Evolutionary conservation across 1,140 invertebrate species (phyloP).

Genomic region (Calliphora vicina): DNA sequence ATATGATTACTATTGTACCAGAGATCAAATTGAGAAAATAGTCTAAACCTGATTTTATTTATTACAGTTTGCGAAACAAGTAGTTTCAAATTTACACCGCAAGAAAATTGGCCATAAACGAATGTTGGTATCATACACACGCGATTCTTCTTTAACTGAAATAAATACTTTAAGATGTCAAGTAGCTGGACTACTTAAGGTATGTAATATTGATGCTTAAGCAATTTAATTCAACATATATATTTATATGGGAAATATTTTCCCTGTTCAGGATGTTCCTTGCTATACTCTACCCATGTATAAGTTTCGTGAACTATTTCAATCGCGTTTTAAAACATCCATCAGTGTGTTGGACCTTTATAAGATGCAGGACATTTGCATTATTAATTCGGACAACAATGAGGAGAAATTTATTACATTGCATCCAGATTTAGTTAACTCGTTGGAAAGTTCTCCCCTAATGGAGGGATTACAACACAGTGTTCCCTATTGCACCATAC

Average conservation of each 20-base stretch:
- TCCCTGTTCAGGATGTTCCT: conserved; percentile 72
- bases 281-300: conserved; percentile 80
- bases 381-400: conserved; percentile 73
- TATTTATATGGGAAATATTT: neutral
- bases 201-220: conserved; percentile 38
- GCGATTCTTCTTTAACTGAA: conserved; percentile 69
- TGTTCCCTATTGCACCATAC: conserved; percentile 71
- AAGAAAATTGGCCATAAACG: conserved; percentile 84
- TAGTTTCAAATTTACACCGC: conserved; percentile 83
- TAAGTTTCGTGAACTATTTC: conserved; percentile 86
- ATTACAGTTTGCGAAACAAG: conserved; percentile 72
- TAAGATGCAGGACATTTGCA: conserved; percentile 79
- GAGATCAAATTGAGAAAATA: no score
- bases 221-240: neutral
- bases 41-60: neutral
- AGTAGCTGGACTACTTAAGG: conserved; percentile 70
- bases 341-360: conserved; percentile 84
- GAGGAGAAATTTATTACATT: conserved; percentile 75
- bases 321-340: conserved; percentile 80
- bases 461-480: conserved; percentile 66
- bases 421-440: conserved; percentile 66
- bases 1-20: no score
- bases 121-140: conserved; percentile 80
- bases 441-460: conserved; percentile 54
- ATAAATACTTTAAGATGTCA: conserved; percentile 73